Evolutionary conservation across 2,113 vertebrate genomes (phyloP), one percentile per base, ranked within the genome.

Genomic region (Spea multiplicata): DNA sequence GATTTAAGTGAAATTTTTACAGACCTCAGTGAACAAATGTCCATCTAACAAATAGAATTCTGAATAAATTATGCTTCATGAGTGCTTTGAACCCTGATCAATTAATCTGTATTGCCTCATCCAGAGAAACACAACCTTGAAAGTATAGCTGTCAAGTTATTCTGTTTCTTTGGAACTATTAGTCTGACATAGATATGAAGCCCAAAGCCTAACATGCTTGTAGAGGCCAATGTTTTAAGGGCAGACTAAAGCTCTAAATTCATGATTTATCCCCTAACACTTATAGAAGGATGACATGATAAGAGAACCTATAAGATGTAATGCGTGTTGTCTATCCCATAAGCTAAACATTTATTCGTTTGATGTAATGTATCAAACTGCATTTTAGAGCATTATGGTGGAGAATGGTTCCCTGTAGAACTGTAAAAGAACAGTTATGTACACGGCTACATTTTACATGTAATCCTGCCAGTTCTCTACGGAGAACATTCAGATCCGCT

Each of bases 11-110:
- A 30, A 30, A 30, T 30, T 30, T 30, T 30, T 30, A 2, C 30
- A 30, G 30, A 30, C 2, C 30, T 2, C 1, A 30, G 30, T 30
- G 30, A 30, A 30, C 30, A 30, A 30, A 2, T 30, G 30, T 30
- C 30, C 30, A 30, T 30, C 30, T 30, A 30, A 30, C 30, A 30
- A 30, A 30, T 30, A 30, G 30, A 30, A 30, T 30, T 30, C 30
- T 30, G 30, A 30, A 30, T 30, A 30, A 30, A 30, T 59, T 53
- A 16, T 71, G 44, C 75, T 44, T 59, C 47, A 14, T 50, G 75
- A 61, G 55, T 62, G 65, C 57, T 64, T 10, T 62, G 67, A 64
- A 53, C 49, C 46, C 69, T 46, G 47, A 78, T 71, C 69, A 78
- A 66, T 66, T 71, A 14, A 44, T 68, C 30, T 61, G 44, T 66